Conservation (phyloP, 2,113 vertebrate genomes). For the Phocoena phocoena region DNA sequence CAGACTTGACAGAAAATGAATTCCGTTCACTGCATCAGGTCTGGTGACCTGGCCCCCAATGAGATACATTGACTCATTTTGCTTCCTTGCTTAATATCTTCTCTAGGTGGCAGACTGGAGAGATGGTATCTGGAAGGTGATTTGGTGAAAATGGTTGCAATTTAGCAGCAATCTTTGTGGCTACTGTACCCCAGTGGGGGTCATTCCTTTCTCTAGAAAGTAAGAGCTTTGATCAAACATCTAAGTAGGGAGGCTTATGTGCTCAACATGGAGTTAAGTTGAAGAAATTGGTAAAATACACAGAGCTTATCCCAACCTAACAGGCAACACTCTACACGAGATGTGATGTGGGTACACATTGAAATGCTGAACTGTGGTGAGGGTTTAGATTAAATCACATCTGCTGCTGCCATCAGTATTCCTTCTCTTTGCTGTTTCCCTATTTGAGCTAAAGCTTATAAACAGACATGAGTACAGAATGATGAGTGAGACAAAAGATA, state of each 20-base stretch:
- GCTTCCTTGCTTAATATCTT: conserved; percentile 60
- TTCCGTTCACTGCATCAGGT: background rate
- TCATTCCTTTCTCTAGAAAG: conserved; percentile 35
- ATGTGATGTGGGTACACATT: background rate
- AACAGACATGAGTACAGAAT: background rate
- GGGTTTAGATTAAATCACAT: conserved; percentile 27
- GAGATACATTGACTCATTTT: conserved; percentile 18
- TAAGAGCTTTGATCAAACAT: conserved; percentile 72
- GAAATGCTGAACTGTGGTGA: background rate
- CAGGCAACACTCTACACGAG: background rate
- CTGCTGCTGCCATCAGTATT: background rate
- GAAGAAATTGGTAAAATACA: conserved; percentile 70
- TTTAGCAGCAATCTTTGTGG: conserved; percentile 57
- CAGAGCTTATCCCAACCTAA: conserved; percentile 55
- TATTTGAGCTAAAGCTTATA: background rate
- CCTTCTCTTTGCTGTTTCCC: background rate
- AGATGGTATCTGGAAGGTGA: conserved; percentile 64
- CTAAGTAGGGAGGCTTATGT: conserved; percentile 55
- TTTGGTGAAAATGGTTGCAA: conserved; percentile 64
- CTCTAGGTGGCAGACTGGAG: conserved; percentile 59
- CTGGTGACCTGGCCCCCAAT: conserved; percentile 30
- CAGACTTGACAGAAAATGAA: conserved; percentile 2
- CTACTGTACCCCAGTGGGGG: conserved; percentile 65
- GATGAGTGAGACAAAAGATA: conserved; percentile 11
- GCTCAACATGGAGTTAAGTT: conserved; percentile 77